Conservation (phyloP, 64 coral and sea anemone genomes). For the Anthopleura sola region DNA sequence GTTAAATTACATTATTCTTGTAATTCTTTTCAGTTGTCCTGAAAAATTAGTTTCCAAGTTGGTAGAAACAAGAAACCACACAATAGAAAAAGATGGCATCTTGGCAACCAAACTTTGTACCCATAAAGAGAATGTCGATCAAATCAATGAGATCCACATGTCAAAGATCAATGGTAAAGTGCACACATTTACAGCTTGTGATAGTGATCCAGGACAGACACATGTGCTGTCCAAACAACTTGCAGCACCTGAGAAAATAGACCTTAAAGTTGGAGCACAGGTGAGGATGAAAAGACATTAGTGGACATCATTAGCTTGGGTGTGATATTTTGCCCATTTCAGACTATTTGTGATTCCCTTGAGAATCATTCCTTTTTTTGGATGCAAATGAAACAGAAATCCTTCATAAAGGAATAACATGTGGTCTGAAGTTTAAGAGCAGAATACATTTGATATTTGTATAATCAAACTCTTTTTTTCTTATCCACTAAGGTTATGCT, state of each 20-base stretch:
- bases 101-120: constrained; percentile 90
- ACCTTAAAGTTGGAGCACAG: constrained; percentile 90
- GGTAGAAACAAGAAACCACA: constrained; percentile 56
- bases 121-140: constrained; percentile 93
- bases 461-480: background rate
- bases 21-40: constrained; percentile 62
- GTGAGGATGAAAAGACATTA: constrained; percentile 6
- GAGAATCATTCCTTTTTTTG: no score
- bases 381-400: no score
- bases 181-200: constrained; percentile 52
- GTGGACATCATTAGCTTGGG: no score
- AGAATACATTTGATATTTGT: no score
- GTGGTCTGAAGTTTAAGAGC: no score
- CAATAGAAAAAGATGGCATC: constrained; percentile 72
- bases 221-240: constrained; percentile 59
- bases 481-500: constrained; percentile 79
- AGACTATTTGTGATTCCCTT: no score
- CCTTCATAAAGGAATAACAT: no score
- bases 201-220: constrained; percentile 67
- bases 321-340: no score
- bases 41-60: constrained; percentile 68
- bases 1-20: no score
- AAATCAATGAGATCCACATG: constrained; percentile 92
- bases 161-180: constrained; percentile 48
- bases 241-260: constrained; percentile 70